Conservation (phyloP, 1,140 invertebrate genomes). For the Hesperophylax magnus region DNA sequence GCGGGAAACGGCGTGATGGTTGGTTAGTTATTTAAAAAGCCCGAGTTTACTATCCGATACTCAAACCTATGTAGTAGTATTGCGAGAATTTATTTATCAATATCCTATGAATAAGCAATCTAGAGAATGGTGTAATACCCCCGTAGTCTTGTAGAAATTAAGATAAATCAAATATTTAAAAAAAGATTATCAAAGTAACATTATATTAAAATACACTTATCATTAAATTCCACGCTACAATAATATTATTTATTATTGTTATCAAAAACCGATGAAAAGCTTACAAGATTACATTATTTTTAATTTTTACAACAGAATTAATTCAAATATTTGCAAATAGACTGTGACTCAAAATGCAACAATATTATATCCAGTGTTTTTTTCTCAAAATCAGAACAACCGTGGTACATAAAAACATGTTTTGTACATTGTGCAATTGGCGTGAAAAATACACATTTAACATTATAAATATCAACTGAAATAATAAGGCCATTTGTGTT, state of each 20-base stretch:
- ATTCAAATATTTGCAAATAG: not conserved
- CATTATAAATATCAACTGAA: not conserved
- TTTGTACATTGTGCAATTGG: constrained; percentile 2
- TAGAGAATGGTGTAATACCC: too few species aligned
- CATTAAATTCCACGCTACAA: not conserved
- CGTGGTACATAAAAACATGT: not conserved
- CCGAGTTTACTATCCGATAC: too few species aligned
- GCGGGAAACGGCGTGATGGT: too few species aligned
- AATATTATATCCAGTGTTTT: not conserved
- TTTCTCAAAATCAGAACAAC: not conserved
- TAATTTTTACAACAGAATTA: not conserved
- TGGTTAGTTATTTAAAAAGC: too few species aligned
- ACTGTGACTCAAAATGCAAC: not conserved
- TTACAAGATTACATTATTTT: too few species aligned
- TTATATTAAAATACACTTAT: not conserved
- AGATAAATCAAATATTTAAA: not conserved
- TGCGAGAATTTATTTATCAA: too few species aligned
- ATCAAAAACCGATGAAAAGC: not conserved
- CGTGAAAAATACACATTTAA: not conserved
- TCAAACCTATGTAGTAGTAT: too few species aligned
- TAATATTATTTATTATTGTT: not conserved
- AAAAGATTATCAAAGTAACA: not conserved
- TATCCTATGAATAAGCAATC: too few species aligned
- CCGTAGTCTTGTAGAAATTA: not conserved
- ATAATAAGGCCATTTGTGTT: not conserved